Percentiles rank a stretch among this genome's conserved stretches.
Evolutionary conservation across 2,113 vertebrate species (phyloP).

Genomic region (Hepsetus odoe): DNA sequence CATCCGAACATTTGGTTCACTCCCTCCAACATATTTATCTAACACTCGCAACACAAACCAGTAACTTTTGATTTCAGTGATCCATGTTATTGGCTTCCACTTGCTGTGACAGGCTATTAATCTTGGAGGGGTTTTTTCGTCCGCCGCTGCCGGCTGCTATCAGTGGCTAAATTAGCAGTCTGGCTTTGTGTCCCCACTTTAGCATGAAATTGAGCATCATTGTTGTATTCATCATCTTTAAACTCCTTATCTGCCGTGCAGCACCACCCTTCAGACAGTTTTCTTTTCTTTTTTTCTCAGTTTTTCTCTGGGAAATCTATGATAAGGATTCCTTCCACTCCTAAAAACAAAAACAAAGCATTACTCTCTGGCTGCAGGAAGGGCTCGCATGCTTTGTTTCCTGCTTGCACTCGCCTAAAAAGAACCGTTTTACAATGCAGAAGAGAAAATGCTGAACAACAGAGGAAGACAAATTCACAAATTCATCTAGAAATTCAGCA

Average conservation of each 20-base stretch:
- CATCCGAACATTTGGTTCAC: slow-evolving; percentile 54
- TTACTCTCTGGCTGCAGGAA: not conserved
- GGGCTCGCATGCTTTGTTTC: not conserved
- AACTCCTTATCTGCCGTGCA: slow-evolving; percentile 56
- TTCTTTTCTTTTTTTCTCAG: too few relatives aligned
- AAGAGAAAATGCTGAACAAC: not conserved
- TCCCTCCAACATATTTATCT: slow-evolving; percentile 70
- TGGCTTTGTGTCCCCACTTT: slow-evolving; percentile 55
- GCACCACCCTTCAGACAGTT: slow-evolving; percentile 47
- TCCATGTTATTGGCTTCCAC: slow-evolving; percentile 76
- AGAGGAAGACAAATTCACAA: too few relatives aligned
- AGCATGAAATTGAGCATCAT: slow-evolving; percentile 66
- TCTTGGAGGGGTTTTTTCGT: slow-evolving; percentile 64
- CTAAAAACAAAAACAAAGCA: slow-evolving; percentile 47
- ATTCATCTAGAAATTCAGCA: too few relatives aligned
- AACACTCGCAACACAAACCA: slow-evolving; percentile 61
- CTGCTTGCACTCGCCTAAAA: not conserved
- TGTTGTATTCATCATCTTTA: slow-evolving; percentile 66
- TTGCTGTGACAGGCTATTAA: slow-evolving; percentile 75
- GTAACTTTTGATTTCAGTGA: slow-evolving; percentile 73
- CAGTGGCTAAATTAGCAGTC: slow-evolving; percentile 61
- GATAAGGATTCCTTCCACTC: slow-evolving; percentile 50
- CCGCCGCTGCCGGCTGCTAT: slow-evolving; percentile 49
- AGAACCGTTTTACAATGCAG: not conserved
- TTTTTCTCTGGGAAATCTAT: slow-evolving; percentile 48